phyloP scores from a whole-genome alignment of 1,140 invertebrate species.

The Lycorma delicatula region DNA sequence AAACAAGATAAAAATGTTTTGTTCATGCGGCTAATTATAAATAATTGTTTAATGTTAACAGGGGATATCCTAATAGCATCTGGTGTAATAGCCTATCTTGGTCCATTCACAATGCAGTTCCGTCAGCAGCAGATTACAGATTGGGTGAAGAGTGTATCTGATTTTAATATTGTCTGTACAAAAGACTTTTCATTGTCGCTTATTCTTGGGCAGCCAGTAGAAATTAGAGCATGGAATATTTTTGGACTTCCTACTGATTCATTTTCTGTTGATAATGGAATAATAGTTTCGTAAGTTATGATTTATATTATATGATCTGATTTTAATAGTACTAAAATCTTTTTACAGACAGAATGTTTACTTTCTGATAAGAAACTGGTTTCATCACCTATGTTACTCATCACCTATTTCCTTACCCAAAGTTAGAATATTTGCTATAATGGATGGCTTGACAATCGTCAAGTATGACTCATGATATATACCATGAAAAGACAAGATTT shows the following conservation, averaged over 20 bases:
- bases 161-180: constrained; percentile 64
- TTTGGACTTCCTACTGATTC: constrained; percentile 77
- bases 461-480: too few relatives aligned
- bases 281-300: constrained; percentile 64
- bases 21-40: too few relatives aligned
- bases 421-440: too few relatives aligned
- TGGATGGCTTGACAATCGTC: too few relatives aligned
- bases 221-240: constrained; percentile 85
- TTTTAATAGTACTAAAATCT: too few relatives aligned
- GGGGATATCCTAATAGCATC: constrained; percentile 82
- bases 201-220: constrained; percentile 76
- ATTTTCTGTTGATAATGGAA: constrained; percentile 88
- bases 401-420: too few relatives aligned
- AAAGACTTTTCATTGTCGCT: constrained; percentile 63
- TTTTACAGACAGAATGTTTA: background rate
- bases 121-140: constrained; percentile 56
- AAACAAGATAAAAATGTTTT: too few relatives aligned
- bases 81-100: constrained; percentile 83
- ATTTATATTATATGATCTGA: constrained; percentile 10
- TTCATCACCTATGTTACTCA: too few relatives aligned
- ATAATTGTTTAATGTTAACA: constrained; percentile 28
- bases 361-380: too few relatives aligned
- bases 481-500: too few relatives aligned
- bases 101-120: constrained; percentile 76
- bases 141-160: constrained; percentile 61